Conservation (phyloP, 2,113 vertebrate species). For the Corapipo altera region DNA sequence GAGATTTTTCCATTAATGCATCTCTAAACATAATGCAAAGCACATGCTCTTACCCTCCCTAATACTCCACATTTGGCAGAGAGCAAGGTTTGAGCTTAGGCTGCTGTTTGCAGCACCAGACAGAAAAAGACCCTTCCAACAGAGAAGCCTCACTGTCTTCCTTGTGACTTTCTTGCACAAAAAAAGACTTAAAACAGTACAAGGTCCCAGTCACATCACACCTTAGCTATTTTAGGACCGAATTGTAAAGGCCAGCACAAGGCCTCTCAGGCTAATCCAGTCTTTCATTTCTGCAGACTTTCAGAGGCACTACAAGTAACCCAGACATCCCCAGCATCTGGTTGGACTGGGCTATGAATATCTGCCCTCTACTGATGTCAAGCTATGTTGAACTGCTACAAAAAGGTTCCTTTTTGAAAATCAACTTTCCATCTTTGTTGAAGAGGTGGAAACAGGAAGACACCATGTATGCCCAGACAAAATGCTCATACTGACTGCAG, state of each 20-base stretch:
- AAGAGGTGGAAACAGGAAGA: not conserved
- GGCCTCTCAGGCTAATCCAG: not conserved
- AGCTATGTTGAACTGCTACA: not conserved
- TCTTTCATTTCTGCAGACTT: not conserved
- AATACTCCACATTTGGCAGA: conserved; percentile 77
- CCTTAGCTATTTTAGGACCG: not conserved
- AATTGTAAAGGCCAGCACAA: not conserved
- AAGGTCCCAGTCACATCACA: not conserved
- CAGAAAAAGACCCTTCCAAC: conserved; percentile 38
- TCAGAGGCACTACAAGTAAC: not conserved
- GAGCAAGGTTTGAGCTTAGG: conserved; percentile 56
- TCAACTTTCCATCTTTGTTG: not conserved
- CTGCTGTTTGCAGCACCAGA: conserved; percentile 73
- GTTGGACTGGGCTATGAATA: not conserved
- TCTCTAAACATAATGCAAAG: conserved; percentile 79
- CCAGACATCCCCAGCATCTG: not conserved
- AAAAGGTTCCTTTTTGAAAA: not conserved
- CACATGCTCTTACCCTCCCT: conserved; percentile 80
- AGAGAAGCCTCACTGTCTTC: not conserved
- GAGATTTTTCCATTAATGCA: conserved; percentile 75
- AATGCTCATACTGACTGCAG: not conserved
- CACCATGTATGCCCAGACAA: not conserved
- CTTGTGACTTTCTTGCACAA: not conserved
- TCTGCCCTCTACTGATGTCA: not conserved
- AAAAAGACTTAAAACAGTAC: not conserved